Base-by-base conservation (phyloP, 2,113 vertebrate genomes). In the Perca fluviatilis region DNA sequence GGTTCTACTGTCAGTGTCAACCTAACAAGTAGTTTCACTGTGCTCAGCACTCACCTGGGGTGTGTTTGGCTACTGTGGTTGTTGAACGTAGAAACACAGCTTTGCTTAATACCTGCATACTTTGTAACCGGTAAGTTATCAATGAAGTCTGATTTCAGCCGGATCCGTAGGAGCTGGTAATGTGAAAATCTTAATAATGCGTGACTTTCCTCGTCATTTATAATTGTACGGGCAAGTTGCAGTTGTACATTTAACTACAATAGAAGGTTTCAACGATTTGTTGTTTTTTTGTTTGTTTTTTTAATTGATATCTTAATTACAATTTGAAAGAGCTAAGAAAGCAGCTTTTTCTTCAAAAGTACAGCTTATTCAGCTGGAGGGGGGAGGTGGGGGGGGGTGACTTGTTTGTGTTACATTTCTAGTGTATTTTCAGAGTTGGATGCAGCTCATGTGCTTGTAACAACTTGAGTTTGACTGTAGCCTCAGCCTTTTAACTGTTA, bases 1-100 rank as follows among this genome's bases (percentile, higher is more conserved):
- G 71, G 71, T 0, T 91, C 61, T 61, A 25, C 36, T 60, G 80
- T 83, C 60, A 67, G 40, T 43, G 10, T 11, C 3, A 81, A 79
- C 21, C 27, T 57, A 53, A 79, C 80, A 78, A 73, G 25, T 12
- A 14, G 5, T 68, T 40, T 56, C 40, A 36, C 65, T 36, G 57
- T 33, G 11, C 25, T 62, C 46, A 58, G 25, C 19, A 0, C 21
- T 64, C 36, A 43, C 8, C 63, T 56, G 46, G 21, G 25, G 15
- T 27, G 23, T 7, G 3, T 7, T 4, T 1, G 5, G 15, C 21
- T 60, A 3, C 43, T 47, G 33, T 13, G 14, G 6, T 3, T 70
- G 8, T 65, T 72, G 19, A 71, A 56, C 0, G 5, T 46, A 23
- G 4, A 66, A 66, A 78, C 21, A 36, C 30, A 57, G 43, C 49